Evolutionary conservation across 2,113 vertebrate species (phyloP), one percentile per base, ranked within the genome.

Genomic region (Pelvicachromis taeniatus): DNA sequence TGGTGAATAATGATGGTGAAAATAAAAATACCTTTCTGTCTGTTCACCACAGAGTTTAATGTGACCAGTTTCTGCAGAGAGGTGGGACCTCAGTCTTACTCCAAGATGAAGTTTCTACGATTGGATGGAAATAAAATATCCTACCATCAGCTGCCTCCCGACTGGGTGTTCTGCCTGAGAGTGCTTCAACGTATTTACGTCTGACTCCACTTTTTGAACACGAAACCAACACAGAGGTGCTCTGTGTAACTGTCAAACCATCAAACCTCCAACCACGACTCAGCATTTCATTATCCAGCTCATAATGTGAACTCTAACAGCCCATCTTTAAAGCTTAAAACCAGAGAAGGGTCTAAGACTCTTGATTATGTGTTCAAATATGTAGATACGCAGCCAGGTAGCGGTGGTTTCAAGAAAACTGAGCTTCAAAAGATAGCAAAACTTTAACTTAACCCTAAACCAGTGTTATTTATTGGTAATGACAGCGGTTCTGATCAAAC

Each of bases 161-260:
- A 96, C 82, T 96, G 95, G 95, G 90, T 93, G n/a, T 94, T 86
- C 88, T 97, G 96, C 59, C 93, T 96, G 40, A 63, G 96, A 83
- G 94, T 95, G 31, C 87, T 96, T 14, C 91, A 94, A 38, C 85
- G 83, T 9, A 94, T 96, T 83, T 95, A 93, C 61, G 80, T 96
- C n/a, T 96, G 92, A 95, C 38, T 80, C 53, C 10, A 29, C 38
- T 11, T 9, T 63, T 13, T 58, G 21, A 77, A 75, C 33, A 14
- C 6, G 14, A 40, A 59, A n/a, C n/a, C 21, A 77, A 65, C 68
- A 75, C 21, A 19, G 31, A 59, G 56, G 56, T 19, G 31, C 75
- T 50, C 17, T 40, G 35, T 82, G 48, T 31, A 33, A 68, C 6
- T 21, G 70, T 48, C 35, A 31, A 29, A 52, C 6, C n/a, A 63